Evolutionary conservation across 2,888 invertebrate species (phyloP), one percentile per base, ranked within the genome.

Genomic region (Petrolisthes manimaculis): DNA sequence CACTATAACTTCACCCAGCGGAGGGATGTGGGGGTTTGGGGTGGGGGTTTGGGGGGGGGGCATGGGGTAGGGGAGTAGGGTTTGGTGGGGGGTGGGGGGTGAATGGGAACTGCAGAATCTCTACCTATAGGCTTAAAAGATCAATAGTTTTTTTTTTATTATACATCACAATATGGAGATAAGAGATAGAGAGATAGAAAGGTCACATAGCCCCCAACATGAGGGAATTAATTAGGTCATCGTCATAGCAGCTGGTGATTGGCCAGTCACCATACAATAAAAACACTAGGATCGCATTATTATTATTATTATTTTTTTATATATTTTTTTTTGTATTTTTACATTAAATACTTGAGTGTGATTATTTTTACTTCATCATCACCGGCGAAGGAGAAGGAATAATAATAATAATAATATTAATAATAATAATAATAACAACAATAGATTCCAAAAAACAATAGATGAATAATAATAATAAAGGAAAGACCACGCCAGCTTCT

Each of bases 131-230:
- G 71, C 71, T n/a, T 71, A 71, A 37, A 71, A 71, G 71, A 71
- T 71, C 71, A 71, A 71, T 71, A 71, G 71, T 18, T 71, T 71
- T 71, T 71, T 71, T 71, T 18, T 71, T 71, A 71, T 71, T 71
- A 71, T 71, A 71, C 71, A 71, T 71, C 71, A 71, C 71, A 71
- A 71, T 71, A 71, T 71, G n/a, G n/a, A 71, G 71, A 71, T 71
- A 18, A 71, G 71, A 71, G 71, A 71, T 71, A 71, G 71, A 71
- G 71, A 18, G 71, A 71, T 71, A 71, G 71, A 71, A 71, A 71
- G 71, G 71, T 71, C 71, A 71, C 71, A 71, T 21, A 71, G n/a
- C 71, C 71, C 71, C 71, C 71, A 71, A 71, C 71, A 71, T 71
- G 71, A 71, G 71, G 71, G 71, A 71, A 21, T 37, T 37, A 37